Conservation (phyloP, 2,113 vertebrate genomes). For the Crotalus horridus region DNA sequence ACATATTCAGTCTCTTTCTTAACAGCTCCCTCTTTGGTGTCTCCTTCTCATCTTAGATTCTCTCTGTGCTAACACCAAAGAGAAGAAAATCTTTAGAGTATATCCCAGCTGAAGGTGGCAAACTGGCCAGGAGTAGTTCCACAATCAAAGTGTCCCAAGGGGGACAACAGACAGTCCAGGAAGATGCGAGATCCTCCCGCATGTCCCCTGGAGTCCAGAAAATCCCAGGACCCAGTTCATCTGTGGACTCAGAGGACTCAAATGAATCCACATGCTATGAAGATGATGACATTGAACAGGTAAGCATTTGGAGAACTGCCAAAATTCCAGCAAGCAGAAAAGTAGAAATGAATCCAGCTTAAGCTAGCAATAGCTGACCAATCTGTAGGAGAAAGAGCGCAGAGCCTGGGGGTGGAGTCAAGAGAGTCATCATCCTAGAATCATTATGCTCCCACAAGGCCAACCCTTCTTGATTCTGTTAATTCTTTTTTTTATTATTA, state of each 20-base stretch:
- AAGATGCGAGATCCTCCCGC: slow-evolving; percentile 72
- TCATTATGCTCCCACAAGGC: neutral
- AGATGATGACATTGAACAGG: slow-evolving; percentile 82
- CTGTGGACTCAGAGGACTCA: slow-evolving; percentile 47
- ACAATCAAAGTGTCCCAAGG: slow-evolving; percentile 49
- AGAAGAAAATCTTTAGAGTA: slow-evolving; percentile 36
- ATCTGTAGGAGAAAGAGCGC: neutral
- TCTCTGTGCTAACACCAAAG: slow-evolving; percentile 78
- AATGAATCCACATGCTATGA: neutral
- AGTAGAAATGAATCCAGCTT: neutral
- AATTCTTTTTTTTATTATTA: too few relatives aligned
- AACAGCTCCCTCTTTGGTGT: neutral
- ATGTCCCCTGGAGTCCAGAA: slow-evolving; percentile 66
- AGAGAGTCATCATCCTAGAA: neutral
- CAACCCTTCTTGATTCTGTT: too few relatives aligned
- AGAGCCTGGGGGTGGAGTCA: neutral
- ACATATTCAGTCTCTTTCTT: neutral
- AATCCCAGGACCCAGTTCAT: slow-evolving; percentile 35
- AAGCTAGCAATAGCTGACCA: neutral
- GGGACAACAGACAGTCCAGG: slow-evolving; percentile 66
- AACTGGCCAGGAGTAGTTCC: neutral
- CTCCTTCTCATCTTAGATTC: slow-evolving; percentile 69
- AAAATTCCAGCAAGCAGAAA: neutral
- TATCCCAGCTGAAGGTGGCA: neutral
- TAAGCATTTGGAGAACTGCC: slow-evolving; percentile 26